Conservation (phyloP, 2,113 vertebrate species). For the Arenaria interpres region DNA sequence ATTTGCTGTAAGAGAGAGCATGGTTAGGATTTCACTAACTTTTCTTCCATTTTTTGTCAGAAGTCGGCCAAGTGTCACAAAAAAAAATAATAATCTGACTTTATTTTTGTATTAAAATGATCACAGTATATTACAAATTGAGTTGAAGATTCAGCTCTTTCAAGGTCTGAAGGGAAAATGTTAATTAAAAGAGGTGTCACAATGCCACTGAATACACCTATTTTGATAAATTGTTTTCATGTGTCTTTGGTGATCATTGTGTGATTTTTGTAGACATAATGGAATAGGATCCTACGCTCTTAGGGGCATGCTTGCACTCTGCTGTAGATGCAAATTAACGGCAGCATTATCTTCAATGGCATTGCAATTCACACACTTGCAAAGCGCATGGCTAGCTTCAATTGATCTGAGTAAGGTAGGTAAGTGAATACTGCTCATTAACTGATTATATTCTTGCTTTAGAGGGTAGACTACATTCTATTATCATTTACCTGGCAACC, state of each 20-base stretch:
- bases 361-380: background rate
- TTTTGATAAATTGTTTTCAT: background rate
- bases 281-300: background rate
- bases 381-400: fast-evolving
- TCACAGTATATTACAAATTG: background rate
- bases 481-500: background rate
- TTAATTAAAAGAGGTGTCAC: background rate
- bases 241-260: background rate
- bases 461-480: background rate
- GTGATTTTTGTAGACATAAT: background rate
- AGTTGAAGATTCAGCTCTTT: background rate
- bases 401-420: background rate
- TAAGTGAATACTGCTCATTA: background rate
- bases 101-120: background rate
- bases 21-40: background rate
- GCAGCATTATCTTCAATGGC: background rate
- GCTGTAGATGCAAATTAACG: background rate
- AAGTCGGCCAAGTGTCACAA: background rate
- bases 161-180: background rate
- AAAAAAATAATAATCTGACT: background rate
- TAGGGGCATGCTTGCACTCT: background rate
- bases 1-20: background rate
- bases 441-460: background rate
- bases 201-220: background rate
- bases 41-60: background rate